phyloP scores from a whole-genome alignment of 2,888 invertebrate genomes.

The Polydrusus cervinus region DNA sequence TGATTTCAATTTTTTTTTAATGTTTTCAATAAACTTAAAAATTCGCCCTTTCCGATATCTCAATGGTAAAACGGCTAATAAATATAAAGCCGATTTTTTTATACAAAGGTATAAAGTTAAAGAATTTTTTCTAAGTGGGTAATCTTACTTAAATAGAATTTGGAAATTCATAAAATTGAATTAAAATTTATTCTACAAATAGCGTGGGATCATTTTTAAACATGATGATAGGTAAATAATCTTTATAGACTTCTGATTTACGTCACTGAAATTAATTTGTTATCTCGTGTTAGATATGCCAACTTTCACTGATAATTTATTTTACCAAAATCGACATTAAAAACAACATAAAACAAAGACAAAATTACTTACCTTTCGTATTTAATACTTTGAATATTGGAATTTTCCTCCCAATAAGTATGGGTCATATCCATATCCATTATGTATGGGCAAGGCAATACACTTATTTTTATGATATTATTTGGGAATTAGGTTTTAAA shows the following conservation, averaged over 20 bases:
- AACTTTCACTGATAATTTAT: constrained; percentile 21
- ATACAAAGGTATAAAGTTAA: too few relatives aligned
- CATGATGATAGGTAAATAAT: constrained; percentile 46
- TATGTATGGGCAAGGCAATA: constrained; percentile 40
- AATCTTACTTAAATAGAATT: background rate
- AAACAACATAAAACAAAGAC: background rate
- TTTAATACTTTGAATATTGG: constrained; percentile 72
- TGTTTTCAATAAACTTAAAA: too few relatives aligned
- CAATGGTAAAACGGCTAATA: too few relatives aligned
- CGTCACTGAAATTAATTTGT: constrained; percentile 41
- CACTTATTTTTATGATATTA: constrained; percentile 39
- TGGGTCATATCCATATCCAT: constrained; percentile 71
- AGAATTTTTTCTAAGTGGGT: too few relatives aligned
- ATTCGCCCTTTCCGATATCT: too few relatives aligned
- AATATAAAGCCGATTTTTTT: too few relatives aligned
- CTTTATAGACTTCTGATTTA: constrained; percentile 49
- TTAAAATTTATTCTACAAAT: constrained; percentile 37
- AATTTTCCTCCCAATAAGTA: constrained; percentile 74
- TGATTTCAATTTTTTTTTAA: too few relatives aligned
- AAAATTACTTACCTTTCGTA: constrained; percentile 72
- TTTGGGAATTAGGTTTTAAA: constrained; percentile 23
- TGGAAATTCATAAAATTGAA: constrained; percentile 17
- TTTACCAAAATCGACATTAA: constrained; percentile 14
- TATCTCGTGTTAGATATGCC: constrained; percentile 35
- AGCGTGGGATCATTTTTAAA: constrained; percentile 48